A percentile compares a stretch with the other conserved stretches of the same genome.
phyloP scores from a whole-genome alignment of 2,797 vertebrate genomes.

The Stomatorhinus walkeri region DNA sequence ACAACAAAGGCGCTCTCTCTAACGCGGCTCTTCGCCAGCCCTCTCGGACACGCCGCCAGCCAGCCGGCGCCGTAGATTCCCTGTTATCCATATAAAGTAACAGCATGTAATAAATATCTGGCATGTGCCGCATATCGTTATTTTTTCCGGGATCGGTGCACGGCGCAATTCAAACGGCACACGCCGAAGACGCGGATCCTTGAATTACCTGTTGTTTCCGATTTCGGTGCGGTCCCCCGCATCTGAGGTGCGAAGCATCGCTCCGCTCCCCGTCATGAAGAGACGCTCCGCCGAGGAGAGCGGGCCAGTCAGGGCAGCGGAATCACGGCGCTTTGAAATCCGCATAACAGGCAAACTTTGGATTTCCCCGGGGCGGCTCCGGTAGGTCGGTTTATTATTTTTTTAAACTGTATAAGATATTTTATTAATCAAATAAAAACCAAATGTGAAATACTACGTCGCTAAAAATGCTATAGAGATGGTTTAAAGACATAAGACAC shows the following conservation, averaged over 20 bases:
- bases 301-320: slow-evolving; percentile 41
- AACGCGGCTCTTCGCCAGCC: slow-evolving; percentile 48
- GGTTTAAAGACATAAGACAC: neutral
- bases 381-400: neutral
- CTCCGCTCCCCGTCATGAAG: slow-evolving; percentile 34
- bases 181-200: slow-evolving; percentile 22
- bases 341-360: slow-evolving; percentile 18
- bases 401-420: neutral
- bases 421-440: neutral
- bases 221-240: slow-evolving; percentile 25
- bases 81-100: neutral
- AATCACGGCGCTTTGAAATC: slow-evolving; percentile 1
- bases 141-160: neutral
- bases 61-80: neutral
- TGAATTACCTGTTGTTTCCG: slow-evolving; percentile 36
- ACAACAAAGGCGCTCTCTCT: slow-evolving; percentile 26
- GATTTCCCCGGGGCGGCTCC: neutral
- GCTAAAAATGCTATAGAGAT: neutral
- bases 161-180: neutral
- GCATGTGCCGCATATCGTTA: neutral
- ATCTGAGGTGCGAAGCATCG: slow-evolving; percentile 28
- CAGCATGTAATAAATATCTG: neutral
- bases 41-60: slow-evolving; percentile 35
- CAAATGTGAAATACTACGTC: neutral
- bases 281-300: slow-evolving; percentile 20